phyloP scores from a whole-genome alignment of 2,797 vertebrate species.

The Periophthalmus magnuspinnatus region DNA sequence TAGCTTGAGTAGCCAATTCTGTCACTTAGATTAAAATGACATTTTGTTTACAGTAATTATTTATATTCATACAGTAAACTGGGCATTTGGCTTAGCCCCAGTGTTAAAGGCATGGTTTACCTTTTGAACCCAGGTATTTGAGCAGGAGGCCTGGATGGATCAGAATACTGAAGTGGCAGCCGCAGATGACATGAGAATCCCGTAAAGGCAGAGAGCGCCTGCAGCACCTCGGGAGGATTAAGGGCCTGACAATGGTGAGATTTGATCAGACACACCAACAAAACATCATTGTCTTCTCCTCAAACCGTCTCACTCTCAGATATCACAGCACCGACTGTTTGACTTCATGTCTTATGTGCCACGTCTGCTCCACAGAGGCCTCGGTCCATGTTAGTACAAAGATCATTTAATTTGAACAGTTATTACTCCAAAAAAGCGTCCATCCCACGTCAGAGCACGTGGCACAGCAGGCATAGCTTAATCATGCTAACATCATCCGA shows the following conservation, averaged over 20 bases:
- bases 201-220: conserved; percentile 18
- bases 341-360: conserved; percentile 22
- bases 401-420: neutral
- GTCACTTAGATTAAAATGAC: too few species aligned
- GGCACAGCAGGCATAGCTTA: neutral
- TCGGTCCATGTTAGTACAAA: too few species aligned
- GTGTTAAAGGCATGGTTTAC: neutral
- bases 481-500: neutral
- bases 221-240: conserved; percentile 44
- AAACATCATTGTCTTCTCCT: conserved; percentile 54
- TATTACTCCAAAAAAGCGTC: neutral
- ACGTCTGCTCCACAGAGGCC: neutral
- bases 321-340: conserved; percentile 28
- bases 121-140: neutral
- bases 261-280: conserved; percentile 52
- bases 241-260: conserved; percentile 57
- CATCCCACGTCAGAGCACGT: neutral
- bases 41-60: too few species aligned
- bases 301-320: conserved; percentile 39
- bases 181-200: conserved; percentile 1
- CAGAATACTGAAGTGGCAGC: conserved; percentile 12
- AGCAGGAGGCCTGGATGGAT: neutral
- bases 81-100: too few species aligned
- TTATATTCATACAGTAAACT: too few species aligned
- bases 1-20: too few species aligned